Conservation (phyloP, 2,113 vertebrate species). For the Bettongia penicillata region DNA sequence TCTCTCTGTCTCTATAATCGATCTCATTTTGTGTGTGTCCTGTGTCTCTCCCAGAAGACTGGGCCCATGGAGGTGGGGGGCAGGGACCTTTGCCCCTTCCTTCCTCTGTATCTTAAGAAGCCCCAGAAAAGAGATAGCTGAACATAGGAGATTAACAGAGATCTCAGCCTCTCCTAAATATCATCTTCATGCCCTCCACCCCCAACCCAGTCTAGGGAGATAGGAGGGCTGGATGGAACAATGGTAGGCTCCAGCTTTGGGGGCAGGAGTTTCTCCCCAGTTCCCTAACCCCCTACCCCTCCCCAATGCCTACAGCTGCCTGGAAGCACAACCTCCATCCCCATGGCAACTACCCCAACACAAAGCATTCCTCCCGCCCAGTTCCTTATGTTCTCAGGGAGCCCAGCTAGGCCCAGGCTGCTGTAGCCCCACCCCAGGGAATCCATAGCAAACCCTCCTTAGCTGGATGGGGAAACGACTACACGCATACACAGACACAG, state of each 20-base stretch:
- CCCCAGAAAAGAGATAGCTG: background rate
- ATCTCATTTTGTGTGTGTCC: background rate
- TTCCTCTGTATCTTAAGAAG: background rate
- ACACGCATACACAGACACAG: background rate
- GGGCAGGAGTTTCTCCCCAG: constrained; percentile 49
- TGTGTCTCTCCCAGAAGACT: background rate
- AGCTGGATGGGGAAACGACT: background rate
- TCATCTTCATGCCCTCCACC: background rate
- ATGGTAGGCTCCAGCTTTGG: constrained; percentile 32
- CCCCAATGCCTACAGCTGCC: constrained; percentile 45
- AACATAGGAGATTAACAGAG: background rate
- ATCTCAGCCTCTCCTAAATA: background rate
- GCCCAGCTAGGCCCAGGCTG: background rate
- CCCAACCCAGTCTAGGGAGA: background rate
- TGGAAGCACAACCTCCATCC: constrained; percentile 38
- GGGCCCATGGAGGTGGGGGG: background rate
- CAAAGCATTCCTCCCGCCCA: constrained; percentile 66
- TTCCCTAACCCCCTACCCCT: constrained; percentile 55
- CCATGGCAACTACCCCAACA: constrained; percentile 69
- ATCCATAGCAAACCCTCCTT: constrained; percentile 52
- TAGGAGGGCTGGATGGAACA: no score
- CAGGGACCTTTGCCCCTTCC: background rate
- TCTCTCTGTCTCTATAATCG: background rate
- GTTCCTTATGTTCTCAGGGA: constrained; percentile 22
- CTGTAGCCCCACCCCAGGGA: constrained; percentile 54